Evolutionary conservation across 2,888 invertebrate genomes (phyloP).

Genomic region (Nymphalis polychloros): DNA sequence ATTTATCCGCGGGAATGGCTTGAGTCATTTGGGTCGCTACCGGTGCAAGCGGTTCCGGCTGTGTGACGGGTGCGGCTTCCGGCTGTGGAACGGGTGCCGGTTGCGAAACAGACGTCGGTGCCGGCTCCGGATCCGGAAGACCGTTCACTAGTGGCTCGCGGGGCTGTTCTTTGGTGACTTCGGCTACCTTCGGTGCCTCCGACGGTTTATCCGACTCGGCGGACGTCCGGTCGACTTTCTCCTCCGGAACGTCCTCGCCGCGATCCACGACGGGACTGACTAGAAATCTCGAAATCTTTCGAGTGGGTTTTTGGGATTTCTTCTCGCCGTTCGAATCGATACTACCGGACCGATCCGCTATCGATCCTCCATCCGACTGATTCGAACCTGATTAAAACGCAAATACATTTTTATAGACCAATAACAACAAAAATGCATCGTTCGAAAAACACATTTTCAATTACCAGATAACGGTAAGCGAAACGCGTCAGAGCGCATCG

Average conservation of each 20-base stretch:
- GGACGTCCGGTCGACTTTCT: conserved; percentile 43
- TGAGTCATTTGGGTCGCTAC: conserved; percentile 34
- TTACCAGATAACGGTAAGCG: no score
- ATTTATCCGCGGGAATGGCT: conserved; percentile 48
- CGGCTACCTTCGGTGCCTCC: conserved; percentile 33
- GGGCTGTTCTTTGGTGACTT: conserved; percentile 46
- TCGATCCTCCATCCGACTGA: conserved; percentile 73
- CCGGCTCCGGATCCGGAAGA: conserved; percentile 49
- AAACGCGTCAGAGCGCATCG: neutral
- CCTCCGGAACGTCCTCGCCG: conserved; percentile 57
- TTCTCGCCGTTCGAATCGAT: conserved; percentile 68
- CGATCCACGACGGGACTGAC: conserved; percentile 89
- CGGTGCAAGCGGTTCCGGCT: conserved; percentile 29
- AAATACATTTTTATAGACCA: neutral
- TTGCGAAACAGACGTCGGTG: conserved; percentile 37
- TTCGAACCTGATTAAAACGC: conserved; percentile 60
- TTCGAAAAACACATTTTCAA: no score
- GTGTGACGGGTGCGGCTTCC: conserved; percentile 39
- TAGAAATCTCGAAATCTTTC: conserved; percentile 90
- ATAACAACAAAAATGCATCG: no score
- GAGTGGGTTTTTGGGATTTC: conserved; percentile 79
- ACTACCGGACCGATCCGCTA: conserved; percentile 67
- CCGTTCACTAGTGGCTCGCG: conserved; percentile 52
- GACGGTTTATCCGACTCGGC: conserved; percentile 34
- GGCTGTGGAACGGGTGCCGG: conserved; percentile 25